These are phyloP conservation scores for Solenopsis fugax DNA, from an alignment of 1,140 invertebrate genomes.

Conservation along the genomic window DNA sequence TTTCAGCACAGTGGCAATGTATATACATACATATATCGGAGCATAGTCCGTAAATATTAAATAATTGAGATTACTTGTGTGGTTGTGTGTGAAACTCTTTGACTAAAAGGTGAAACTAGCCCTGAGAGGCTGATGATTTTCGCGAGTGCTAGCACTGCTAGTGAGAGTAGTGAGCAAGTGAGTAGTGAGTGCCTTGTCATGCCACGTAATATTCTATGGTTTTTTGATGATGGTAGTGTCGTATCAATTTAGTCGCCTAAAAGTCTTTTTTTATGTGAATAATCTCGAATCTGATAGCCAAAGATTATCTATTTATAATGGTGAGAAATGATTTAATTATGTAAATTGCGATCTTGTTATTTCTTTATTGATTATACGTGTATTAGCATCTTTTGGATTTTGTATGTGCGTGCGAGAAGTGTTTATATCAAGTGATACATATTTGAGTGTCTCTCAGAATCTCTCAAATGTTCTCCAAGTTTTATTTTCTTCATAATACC, in stretches of 20 bases:
- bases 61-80: not conserved
- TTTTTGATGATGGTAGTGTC: conserved; percentile 37
- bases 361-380: conserved; percentile 11
- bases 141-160: too few species aligned
- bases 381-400: conserved; percentile 5
- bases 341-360: not conserved
- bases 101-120: too few species aligned
- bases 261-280: conserved; percentile 40
- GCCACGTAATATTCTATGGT: conserved; percentile 36
- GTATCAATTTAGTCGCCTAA: conserved; percentile 30
- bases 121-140: too few species aligned
- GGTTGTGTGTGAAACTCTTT: not conserved
- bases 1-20: too few species aligned
- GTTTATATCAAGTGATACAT: not conserved
- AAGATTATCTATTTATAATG: conserved; percentile 74
- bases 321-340: conserved; percentile 57
- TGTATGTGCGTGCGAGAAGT: not conserved
- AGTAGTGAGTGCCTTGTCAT: not conserved
- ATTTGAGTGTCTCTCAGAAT: not conserved
- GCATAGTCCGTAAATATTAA: too few species aligned
- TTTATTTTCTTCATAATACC: not conserved
- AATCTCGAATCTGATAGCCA: not conserved
- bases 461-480: not conserved
- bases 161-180: not conserved
- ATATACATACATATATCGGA: too few species aligned